These are phyloP conservation scores for Chalcis sispes DNA, from an alignment of 2,888 invertebrate species.

Conservation along the genomic window DNA sequence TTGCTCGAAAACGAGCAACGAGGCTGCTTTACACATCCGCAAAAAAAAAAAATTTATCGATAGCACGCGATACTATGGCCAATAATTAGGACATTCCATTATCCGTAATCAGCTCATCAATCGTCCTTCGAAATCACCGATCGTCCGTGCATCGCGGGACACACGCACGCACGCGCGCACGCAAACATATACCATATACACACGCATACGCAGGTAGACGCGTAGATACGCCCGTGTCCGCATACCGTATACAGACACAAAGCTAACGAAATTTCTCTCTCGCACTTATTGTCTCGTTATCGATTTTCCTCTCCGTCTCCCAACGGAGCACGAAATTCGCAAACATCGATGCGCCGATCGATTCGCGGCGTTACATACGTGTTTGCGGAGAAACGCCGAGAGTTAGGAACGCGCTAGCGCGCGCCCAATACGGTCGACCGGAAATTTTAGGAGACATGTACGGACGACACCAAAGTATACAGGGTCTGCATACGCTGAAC, in stretches of 20 bases:
- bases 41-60: background rate
- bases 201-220: no score
- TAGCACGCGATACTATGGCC: background rate
- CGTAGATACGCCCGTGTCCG: no score
- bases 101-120: constrained; percentile 38
- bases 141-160: no score
- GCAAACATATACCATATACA: no score
- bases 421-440: background rate
- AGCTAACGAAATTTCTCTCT: constrained; percentile 30
- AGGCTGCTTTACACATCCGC: no score
- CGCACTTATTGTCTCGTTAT: background rate
- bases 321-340: background rate
- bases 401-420: no score
- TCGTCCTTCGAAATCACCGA: constrained; percentile 51
- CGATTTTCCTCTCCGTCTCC: background rate
- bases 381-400: no score
- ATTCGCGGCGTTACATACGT: no score
- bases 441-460: constrained; percentile 11
- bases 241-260: no score
- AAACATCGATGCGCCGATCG: background rate
- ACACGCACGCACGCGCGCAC: background rate
- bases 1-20: no score
- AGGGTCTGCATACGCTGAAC: no score
- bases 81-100: constrained; percentile 44
- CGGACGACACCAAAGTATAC: no score